Percentiles rank a stretch among this genome's conserved stretches.
Conservation (phyloP, 2,888 invertebrate genomes). For the Autographa pulchrina region DNA sequence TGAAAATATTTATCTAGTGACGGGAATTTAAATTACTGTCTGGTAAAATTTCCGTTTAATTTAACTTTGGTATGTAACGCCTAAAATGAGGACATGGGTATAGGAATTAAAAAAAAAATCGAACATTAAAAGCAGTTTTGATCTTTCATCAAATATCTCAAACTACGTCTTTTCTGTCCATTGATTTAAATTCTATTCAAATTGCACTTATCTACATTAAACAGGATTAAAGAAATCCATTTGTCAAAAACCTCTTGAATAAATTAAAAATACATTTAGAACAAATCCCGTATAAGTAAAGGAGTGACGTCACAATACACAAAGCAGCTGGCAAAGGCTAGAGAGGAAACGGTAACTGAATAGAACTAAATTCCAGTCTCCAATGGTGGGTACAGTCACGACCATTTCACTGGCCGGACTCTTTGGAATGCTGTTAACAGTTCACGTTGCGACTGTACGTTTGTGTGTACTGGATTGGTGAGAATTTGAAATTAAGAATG, state of each 20-base stretch:
- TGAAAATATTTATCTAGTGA: not conserved
- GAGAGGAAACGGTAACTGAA: slow-evolving; percentile 86
- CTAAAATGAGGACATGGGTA: too few relatives aligned
- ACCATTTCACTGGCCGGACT: slow-evolving; percentile 75
- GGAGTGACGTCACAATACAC: slow-evolving; percentile 62
- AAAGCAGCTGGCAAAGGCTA: slow-evolving; percentile 86
- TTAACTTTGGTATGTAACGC: too few relatives aligned
- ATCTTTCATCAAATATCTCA: too few relatives aligned
- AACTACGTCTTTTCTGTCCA: too few relatives aligned
- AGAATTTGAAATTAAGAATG: not conserved
- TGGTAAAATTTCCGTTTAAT: too few relatives aligned
- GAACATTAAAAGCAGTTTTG: too few relatives aligned
- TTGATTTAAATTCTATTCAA: not conserved
- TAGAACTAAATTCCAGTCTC: slow-evolving; percentile 87
- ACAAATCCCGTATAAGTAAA: slow-evolving; percentile 6
- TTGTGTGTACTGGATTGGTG: slow-evolving; percentile 22
- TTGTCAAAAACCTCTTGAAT: slow-evolving; percentile 1
- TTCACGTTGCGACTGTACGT: slow-evolving; percentile 60
- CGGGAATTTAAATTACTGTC: too few relatives aligned
- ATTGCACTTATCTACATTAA: not conserved
- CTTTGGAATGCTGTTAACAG: slow-evolving; percentile 74
- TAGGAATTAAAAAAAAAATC: too few relatives aligned
- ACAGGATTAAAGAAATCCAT: not conserved
- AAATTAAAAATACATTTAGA: not conserved
- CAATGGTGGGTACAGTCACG: slow-evolving; percentile 69